Base-by-base conservation (phyloP, 2,888 invertebrate species). In the Scrobipalpa costella region DNA sequence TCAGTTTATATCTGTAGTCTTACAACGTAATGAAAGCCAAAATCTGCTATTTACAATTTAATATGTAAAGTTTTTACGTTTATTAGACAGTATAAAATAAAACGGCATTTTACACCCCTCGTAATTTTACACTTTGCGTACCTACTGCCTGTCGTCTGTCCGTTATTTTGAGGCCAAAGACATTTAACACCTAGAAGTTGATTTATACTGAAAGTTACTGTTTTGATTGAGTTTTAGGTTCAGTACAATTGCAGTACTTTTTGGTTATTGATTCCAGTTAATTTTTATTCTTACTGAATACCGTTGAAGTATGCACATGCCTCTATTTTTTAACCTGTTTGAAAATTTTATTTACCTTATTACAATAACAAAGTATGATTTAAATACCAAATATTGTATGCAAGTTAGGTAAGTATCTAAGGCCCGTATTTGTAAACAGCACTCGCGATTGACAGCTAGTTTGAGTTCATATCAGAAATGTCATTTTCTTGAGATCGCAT, bases 21-120 rank as follows among this genome's bases (percentile, higher is more conserved):
- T 13, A 11, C 11, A 40, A 13, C 15, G 44, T 44, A 44, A 44
- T 44, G n/a, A 13, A 40, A 11, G 13, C 40, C 13, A 11, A 40
- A 40, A 40, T 44, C 44, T 44, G 44, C 44, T 44, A 44, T n/a
- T 40, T n/a, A 40, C 40, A 40, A 44, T 7, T 15, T 7, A 44
- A n/a, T 7, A 3, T 44, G 5, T 15, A n/a, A 44, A 44, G 1
- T 44, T 44, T 44, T 44, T 15, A 44, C 44, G n/a, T 44, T 44
- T 44, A 44, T 44, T 15, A 44, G n/a, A 15, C 44, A 44, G 15
- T 44, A n/a, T n/a, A 44, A 44, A 44, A 44, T n/a, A 44, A 44
- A 44, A 44, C 44, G 44, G n/a, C n/a, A n/a, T 40, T 40, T 40
- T 40, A 40, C 40, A 40, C 13, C 40, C 13, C n/a, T 11, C 38